Evolutionary conservation across 2,888 invertebrate species (phyloP), one percentile per base, ranked within the genome.

Genomic region (Plutella xylostella): DNA sequence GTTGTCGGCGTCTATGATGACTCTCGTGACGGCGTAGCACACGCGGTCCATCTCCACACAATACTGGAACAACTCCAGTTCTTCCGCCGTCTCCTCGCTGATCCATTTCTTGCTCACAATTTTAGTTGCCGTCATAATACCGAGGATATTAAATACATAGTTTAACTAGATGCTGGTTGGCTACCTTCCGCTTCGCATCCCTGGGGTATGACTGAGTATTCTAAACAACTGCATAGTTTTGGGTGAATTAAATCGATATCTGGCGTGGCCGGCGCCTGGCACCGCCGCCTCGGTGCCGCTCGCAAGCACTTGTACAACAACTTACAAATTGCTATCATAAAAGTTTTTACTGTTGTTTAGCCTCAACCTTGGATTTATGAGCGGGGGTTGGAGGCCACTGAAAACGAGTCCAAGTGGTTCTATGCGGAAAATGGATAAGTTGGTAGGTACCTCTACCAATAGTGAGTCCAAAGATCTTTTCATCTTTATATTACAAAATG

Each of bases 11-110:
- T 77, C 75, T 49, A 80, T 66, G 50, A 83, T 60, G 46, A 82
- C 72, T 63, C 73, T 78, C 1, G 77, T 80, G 19, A 80, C 65
- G 53, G 75, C 65, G 72, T 74, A 66, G 72, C 78, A 79, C 48
- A 78, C 83, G 19, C 63, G 62, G 54, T 83, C 80, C 64, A 88
- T 75, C 52, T 85, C 80, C 45, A 72, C 78, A 53, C 86, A 86
- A 49, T 85, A 80, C 30, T 55, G 59, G 56, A 86, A 88, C 20
- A 85, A 55, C 28, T 72, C 76, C 46, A 78, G 76, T 49, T 85
- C 82, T 1, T 87, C 86, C 1, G 66, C 60, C 1, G 73, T 74
- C 58, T 88, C 86, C 42, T 83, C 70, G 51, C 86, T 86, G 18
- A 88, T 72, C 87, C 88, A 88, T 70, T 77, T 79, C 50, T 72